These are phyloP conservation scores for Biston betularia DNA, from an alignment of 2,888 invertebrate genomes.

Conservation along the genomic window DNA sequence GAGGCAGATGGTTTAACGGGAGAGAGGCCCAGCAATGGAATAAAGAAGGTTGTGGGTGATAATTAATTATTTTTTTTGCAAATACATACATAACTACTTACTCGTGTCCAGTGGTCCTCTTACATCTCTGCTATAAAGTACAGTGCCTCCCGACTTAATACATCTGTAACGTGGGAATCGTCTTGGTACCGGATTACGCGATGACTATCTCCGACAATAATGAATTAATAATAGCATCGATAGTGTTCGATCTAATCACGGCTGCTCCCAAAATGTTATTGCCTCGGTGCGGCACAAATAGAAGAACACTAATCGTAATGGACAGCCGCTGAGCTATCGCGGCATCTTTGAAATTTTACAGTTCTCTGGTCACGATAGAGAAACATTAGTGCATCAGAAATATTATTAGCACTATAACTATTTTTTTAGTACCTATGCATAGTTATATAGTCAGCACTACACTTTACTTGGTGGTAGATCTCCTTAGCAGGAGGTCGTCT, in stretches of 20 bases:
- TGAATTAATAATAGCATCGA: slow-evolving; percentile 78
- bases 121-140: not conserved
- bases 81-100: no score
- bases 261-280: slow-evolving; percentile 34
- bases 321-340: slow-evolving; percentile 24
- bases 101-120: not conserved
- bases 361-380: slow-evolving; percentile 13
- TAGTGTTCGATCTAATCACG: slow-evolving; percentile 69
- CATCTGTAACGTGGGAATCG: slow-evolving; percentile 80
- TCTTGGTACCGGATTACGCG: slow-evolving; percentile 77
- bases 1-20: no score
- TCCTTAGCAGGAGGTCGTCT: no score
- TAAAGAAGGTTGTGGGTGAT: no score
- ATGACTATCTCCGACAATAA: slow-evolving; percentile 75
- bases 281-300: slow-evolving; percentile 32
- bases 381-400: not conserved
- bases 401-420: not conserved
- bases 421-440: no score
- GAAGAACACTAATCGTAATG: slow-evolving; percentile 37
- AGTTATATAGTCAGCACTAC: no score
- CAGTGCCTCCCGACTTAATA: slow-evolving; percentile 4
- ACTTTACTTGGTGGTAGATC: no score
- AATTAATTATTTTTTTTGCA: no score
- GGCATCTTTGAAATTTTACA: slow-evolving; percentile 27
- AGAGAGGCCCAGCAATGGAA: no score